These are phyloP conservation scores for Erpetoichthys calabaricus DNA, from an alignment of 2,797 vertebrate species.

Conservation along the genomic window DNA sequence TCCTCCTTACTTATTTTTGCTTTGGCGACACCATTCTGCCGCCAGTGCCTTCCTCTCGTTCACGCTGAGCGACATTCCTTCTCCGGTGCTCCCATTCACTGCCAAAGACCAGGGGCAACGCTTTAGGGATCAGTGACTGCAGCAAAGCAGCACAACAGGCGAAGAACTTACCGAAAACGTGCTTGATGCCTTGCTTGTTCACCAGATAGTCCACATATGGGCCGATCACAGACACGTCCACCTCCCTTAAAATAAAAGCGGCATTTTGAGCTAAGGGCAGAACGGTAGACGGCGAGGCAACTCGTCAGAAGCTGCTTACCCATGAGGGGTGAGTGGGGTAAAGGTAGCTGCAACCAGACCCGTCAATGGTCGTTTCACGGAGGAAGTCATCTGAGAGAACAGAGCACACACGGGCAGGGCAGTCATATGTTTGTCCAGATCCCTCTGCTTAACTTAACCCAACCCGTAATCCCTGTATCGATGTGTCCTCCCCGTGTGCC, in stretches of 20 bases:
- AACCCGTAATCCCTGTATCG: too few relatives aligned
- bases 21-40: constrained; percentile 67
- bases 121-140: neutral
- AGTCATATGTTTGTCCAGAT: neutral
- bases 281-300: neutral
- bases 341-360: constrained; percentile 80
- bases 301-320: constrained; percentile 42
- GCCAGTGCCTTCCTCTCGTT: constrained; percentile 71
- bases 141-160: neutral
- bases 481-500: too few relatives aligned
- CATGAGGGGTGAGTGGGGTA: constrained; percentile 67
- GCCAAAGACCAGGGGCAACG: constrained; percentile 26
- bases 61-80: constrained; percentile 68
- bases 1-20: constrained; percentile 69
- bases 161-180: constrained; percentile 72
- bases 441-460: too few relatives aligned
- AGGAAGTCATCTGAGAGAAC: constrained; percentile 27
- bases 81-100: constrained; percentile 94
- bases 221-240: constrained; percentile 60
- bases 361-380: constrained; percentile 35
- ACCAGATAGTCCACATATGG: constrained; percentile 76
- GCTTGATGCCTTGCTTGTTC: constrained; percentile 63
- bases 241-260: constrained; percentile 49
- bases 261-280: constrained; percentile 1
- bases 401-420: neutral